These are phyloP conservation scores for Oryzias dopingdopingensis DNA, from an alignment of 2,797 vertebrate genomes.

Conservation along the genomic window DNA sequence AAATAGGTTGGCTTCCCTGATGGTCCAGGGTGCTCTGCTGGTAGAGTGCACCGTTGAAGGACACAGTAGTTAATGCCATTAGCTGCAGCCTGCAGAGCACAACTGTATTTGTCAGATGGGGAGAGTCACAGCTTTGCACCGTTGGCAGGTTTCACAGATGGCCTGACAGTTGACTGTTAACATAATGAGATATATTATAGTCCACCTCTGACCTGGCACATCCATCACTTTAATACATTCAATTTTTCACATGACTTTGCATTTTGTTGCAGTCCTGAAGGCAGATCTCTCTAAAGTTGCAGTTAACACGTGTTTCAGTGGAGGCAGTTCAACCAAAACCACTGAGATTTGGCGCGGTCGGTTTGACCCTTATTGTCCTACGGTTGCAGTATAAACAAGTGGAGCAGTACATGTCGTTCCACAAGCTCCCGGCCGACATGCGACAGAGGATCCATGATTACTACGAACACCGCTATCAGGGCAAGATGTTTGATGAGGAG, in stretches of 20 bases:
- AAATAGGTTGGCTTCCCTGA: conserved; percentile 22
- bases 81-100: conserved; percentile 66
- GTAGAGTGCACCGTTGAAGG: conserved; percentile 63
- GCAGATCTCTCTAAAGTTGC: conserved; percentile 3
- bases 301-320: neutral
- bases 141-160: conserved; percentile 73
- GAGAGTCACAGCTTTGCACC: conserved; percentile 48
- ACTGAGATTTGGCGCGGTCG: neutral
- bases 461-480: conserved; percentile 98
- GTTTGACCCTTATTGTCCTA: conserved; percentile 4
- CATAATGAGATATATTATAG: conserved; percentile 68
- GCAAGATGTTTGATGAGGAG: conserved; percentile 99
- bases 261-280: conserved; percentile 27
- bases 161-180: conserved; percentile 70
- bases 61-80: conserved; percentile 72
- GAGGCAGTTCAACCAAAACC: too few species aligned
- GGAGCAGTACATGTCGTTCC: conserved; percentile 99
- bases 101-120: conserved; percentile 71
- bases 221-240: conserved; percentile 64
- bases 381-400: conserved; percentile 93
- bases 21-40: conserved; percentile 27
- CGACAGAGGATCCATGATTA: conserved; percentile 97
- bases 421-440: conserved; percentile 94
- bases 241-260: conserved; percentile 56
- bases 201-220: conserved; percentile 61